These are phyloP conservation scores for Mythimna loreyi DNA, from an alignment of 2,888 invertebrate species.

Conservation along the genomic window DNA sequence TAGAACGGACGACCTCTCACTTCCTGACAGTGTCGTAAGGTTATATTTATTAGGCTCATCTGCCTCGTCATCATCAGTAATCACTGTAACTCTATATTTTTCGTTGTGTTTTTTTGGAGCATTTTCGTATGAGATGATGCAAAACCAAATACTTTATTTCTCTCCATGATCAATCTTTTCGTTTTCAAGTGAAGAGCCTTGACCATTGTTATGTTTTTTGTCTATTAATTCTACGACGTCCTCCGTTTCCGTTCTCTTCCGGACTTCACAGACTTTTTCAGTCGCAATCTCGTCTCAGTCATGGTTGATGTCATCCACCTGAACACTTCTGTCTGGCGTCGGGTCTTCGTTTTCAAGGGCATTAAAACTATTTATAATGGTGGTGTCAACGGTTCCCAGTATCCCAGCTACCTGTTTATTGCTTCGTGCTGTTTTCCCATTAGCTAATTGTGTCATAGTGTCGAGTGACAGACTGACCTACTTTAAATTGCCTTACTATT, in stretches of 20 bases:
- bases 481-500: conserved; percentile 65
- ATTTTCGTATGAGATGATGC: background rate
- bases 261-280: background rate
- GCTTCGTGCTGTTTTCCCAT: conserved; percentile 61
- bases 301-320: conserved; percentile 32
- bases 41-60: conserved; percentile 22
- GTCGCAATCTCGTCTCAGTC: background rate
- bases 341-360: conserved; percentile 46
- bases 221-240: background rate
- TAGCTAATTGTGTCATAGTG: conserved; percentile 72
- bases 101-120: background rate
- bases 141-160: background rate
- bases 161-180: background rate
- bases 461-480: conserved; percentile 65
- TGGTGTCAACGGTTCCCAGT: conserved; percentile 50
- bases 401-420: conserved; percentile 35
- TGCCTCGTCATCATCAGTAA: conserved; percentile 1
- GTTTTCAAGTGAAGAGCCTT: background rate
- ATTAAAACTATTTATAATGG: conserved; percentile 40
- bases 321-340: conserved; percentile 15
- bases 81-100: background rate
- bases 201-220: background rate
- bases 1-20: conserved; percentile 32
- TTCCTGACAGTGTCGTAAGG: conserved; percentile 42
- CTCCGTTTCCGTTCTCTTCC: background rate